Conservation (phyloP, 2,113 vertebrate genomes). For the Pardalotus punctatus region DNA sequence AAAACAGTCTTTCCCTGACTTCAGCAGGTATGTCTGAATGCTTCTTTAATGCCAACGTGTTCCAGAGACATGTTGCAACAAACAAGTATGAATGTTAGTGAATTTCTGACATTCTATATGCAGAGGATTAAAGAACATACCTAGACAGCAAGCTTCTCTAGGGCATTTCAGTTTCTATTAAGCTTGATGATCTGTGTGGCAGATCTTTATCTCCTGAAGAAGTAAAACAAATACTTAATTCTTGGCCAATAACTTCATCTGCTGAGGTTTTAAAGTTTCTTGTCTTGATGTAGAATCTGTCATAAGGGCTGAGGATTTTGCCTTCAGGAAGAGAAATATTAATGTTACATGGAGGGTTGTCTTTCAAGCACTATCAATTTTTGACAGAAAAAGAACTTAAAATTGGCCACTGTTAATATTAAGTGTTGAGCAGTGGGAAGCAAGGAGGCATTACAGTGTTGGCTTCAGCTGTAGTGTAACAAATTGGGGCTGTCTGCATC, state of each 20-base stretch:
- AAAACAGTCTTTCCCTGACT: constrained; percentile 24
- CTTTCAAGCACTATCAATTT: not conserved
- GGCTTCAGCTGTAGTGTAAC: not conserved
- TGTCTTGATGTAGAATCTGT: not conserved
- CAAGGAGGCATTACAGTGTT: not conserved
- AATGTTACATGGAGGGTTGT: not conserved
- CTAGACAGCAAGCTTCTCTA: not conserved
- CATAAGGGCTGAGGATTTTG: not conserved
- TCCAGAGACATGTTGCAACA: constrained; percentile 40
- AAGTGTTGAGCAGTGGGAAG: not conserved
- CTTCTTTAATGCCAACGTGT: constrained; percentile 18
- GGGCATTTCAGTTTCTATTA: not conserved
- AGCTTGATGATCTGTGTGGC: not conserved
- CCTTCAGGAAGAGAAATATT: not conserved
- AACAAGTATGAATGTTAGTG: constrained; percentile 6
- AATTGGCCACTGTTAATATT: not conserved
- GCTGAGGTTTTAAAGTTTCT: not conserved
- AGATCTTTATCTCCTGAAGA: not conserved
- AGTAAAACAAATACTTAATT: not conserved
- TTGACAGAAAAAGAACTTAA: not conserved
- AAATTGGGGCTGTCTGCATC: not conserved
- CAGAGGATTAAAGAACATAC: not conserved
- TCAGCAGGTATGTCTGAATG: constrained; percentile 31
- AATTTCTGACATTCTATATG: constrained; percentile 34
- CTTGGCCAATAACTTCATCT: not conserved